A percentile compares a stretch with the other conserved stretches of the same genome.
phyloP scores from a whole-genome alignment of 2,113 vertebrate genomes.

The Pontoporia blainvillei region DNA sequence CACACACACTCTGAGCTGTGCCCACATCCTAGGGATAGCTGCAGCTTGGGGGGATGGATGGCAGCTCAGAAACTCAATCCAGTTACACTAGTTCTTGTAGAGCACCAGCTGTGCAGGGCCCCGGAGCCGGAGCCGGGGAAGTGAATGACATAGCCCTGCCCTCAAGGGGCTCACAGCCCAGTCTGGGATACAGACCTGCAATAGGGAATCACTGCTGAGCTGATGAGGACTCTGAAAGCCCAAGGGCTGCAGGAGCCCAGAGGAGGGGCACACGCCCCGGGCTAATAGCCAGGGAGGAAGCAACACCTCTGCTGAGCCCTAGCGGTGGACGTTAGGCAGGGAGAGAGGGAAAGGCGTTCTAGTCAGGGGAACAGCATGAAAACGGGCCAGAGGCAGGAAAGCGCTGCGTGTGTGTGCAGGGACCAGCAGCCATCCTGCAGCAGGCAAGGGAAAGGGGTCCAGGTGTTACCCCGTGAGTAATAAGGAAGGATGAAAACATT shows the following conservation, averaged over 20 bases:
- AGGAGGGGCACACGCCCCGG: background rate
- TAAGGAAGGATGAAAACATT: too few relatives aligned
- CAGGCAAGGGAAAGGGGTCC: too few relatives aligned
- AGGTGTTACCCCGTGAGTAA: background rate
- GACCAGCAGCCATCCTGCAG: background rate
- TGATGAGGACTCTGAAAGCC: accelerated
- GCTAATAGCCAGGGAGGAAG: background rate
- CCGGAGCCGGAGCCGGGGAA: background rate
- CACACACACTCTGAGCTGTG: background rate
- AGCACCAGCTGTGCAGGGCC: background rate
- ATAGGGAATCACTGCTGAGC: too few relatives aligned
- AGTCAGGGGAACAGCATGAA: too few relatives aligned
- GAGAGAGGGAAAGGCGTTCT: background rate
- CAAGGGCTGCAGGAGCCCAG: background rate
- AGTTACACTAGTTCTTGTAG: background rate
- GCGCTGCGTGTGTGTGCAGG: accelerated
- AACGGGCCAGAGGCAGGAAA: background rate
- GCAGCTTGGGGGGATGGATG: accelerated
- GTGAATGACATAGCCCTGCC: accelerated
- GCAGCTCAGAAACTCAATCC: background rate
- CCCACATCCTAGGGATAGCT: too few relatives aligned
- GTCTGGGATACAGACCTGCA: background rate
- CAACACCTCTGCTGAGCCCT: background rate
- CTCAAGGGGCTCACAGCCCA: background rate
- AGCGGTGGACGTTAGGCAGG: too few relatives aligned